Conservation (phyloP, 2,888 invertebrate species). For the Xestia ashworthii region DNA sequence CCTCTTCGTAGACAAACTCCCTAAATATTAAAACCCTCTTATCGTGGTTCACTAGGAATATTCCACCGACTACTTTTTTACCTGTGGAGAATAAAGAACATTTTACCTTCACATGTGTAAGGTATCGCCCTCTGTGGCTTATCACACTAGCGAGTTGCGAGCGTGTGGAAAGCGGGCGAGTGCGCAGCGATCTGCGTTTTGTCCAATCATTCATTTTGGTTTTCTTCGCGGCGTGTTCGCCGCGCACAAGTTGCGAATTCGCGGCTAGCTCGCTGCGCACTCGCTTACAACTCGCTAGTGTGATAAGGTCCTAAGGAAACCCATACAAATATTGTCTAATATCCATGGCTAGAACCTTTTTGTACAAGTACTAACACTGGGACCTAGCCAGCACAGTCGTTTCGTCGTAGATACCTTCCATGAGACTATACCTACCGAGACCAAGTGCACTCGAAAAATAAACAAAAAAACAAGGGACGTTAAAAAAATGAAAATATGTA, state of each 20-base stretch:
- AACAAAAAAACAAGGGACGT: not conserved
- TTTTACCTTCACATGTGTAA: not conserved
- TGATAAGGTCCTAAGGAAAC: not conserved
- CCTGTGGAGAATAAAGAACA: constrained; percentile 12
- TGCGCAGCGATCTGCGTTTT: no score
- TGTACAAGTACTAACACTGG: not conserved
- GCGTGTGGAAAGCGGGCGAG: no score
- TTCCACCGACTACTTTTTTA: constrained; percentile 71
- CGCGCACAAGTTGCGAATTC: no score
- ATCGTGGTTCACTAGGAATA: constrained; percentile 71
- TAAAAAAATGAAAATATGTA: no score
- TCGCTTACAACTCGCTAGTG: no score
- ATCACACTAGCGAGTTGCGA: no score
- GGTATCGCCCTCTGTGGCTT: not conserved
- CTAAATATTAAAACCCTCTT: constrained; percentile 69
- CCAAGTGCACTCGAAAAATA: not conserved
- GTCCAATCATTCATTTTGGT: no score
- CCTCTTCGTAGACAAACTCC: constrained; percentile 68
- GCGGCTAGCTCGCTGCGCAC: no score
- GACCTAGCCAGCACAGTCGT: not conserved
- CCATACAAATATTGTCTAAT: not conserved
- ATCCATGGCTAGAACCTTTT: not conserved
- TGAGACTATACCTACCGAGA: not conserved
- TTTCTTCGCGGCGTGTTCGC: no score
- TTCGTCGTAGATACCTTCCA: not conserved